Base-by-base conservation (phyloP, 2,888 invertebrate genomes). In the Drosophila acutilabella region DNA sequence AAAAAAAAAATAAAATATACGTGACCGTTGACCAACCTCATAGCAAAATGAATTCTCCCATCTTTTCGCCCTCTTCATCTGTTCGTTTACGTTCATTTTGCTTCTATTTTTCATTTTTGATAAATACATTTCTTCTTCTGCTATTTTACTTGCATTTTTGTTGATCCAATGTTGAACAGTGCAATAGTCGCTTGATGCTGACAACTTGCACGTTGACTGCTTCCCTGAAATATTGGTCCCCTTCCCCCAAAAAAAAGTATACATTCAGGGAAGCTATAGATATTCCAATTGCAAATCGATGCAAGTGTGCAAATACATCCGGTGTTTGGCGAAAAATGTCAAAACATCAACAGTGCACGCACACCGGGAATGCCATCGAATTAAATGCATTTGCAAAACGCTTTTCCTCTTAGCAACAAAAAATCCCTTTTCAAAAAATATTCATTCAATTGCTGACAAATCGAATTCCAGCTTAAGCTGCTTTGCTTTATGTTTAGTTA, bases 101-200 rank as follows among this genome's bases (percentile, higher is more conserved):
- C 62, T 51, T 64, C 57, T 52, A 16, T 36, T 59, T 59, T 72
- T 60, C 66, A 58, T 53, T 71, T 68, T 60, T 57, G 33, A 75
- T 67, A 79, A 71, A 75, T 59, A 75, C 79, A 62, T 69, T 58
- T 18, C 51, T 53, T 69, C 58, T 53, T 52, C 11, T 40, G 33
- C 36, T n/a, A 36, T 42, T 26, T 44, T 70, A 23, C 40, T 42
- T 5, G 45, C 23, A 54, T 58, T 58, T 44, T n/a, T 60, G 66
- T 72, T 82, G 71, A 74, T 76, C 80, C 71, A 84, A 72, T 79
- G 77, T 81, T 83, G 56, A 78, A 71, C 73, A 73, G 70, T 68
- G 87, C 81, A 72, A 71, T 66, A 68, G 69, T 64, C 48, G 68
- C 54, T 58, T 62, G 54, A 71, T 33, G 53, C 45, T 54, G 75